Base-by-base conservation (phyloP, 2,113 vertebrate genomes). In the Tragelaphus scriptus region DNA sequence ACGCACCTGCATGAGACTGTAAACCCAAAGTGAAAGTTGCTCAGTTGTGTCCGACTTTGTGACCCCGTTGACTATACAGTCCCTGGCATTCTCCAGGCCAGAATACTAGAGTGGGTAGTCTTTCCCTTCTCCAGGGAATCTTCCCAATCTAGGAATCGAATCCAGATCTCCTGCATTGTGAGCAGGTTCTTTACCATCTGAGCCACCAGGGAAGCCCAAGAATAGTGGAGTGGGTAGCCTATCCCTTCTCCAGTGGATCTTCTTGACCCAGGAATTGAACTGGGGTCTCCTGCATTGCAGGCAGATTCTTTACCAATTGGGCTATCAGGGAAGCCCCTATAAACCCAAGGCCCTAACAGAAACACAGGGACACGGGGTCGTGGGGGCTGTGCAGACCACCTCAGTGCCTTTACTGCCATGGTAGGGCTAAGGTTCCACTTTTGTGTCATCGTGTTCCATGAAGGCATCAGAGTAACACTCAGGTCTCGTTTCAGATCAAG, bases 391-490 rank as follows among this genome's bases (percentile, higher is more conserved):
- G 88, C 71, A 92, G 97, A 58, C 63, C 28, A 16, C 88, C 59
- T 81, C 26, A 89, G 90, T 9, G 21, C 40, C 26, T 88, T 94
- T 75, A 95, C 58, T 95, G 87, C 87, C 63, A 55, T 84, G 11
- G 53, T 88, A 47, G 5, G 10, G 79, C 75, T 85, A 85, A 88
- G 81, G 11, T 51, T 82, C 94, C 68, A 68, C 40, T 75, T 80
- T 75, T 7, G 19, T 47, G 30, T 59, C 12, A 17, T 40, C 19
- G 55, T 79, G 59, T 95, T 56, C 40, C 51, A 44, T 14, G 21
- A 56, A 90, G n/a, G 19, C 23, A 25, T 56, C 9, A 53, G 63
- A 75, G 53, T 75, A 65, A 94, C 85, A 92, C 17, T 61, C 61
- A 1, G 21, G 55, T 88, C 59, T 85, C 51, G 2, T 71, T 97